Evolutionary conservation across 2,113 vertebrate species (phyloP), one percentile per base, ranked within the genome.

Genomic region (Albula glossodonta): DNA sequence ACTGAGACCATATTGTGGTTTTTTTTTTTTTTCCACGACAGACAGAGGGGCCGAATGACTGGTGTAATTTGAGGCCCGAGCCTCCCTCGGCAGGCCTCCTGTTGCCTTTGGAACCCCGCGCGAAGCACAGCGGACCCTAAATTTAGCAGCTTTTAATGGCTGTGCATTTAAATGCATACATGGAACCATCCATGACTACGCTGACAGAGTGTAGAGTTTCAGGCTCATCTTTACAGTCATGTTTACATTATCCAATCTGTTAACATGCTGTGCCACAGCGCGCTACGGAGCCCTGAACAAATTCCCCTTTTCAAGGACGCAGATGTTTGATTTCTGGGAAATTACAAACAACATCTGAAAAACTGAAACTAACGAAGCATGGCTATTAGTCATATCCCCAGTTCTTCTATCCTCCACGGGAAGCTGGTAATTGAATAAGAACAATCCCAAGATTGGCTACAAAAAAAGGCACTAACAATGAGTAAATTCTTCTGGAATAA

Each of bases 81-180:
- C 56, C 17, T 82, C 82, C 52, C 78, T 83, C 52, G 84, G 78
- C 82, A 87, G 85, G 90, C 88, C 88, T 87, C 78, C 80, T 70
- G 80, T 85, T 86, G 85, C 90, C 88, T 88, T 66, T 83, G 87
- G 90, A 92, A 93, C 89, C 88, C 90, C 80, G 41, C 81, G 77
- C 83, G 78, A 89, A 87, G 88, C 89, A 90, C 57, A 88, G 90
- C 89, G 89, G 81, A 86, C 56, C 88, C 93, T 93, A 94, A 93
- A 94, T 92, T 94, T 94, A 95, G 92, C 51, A 82, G 70, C 22
- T 79, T 92, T 87, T 80, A 89, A 87, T 13, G 10, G 51, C 52
- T 60, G 78, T 81, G 15, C 51, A 48, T 57, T 52, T 31, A 86
- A 90, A 85, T 83, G 87, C 88, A 66, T 88, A 92, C 86, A 87